Evolutionary conservation across 2,888 invertebrate genomes (phyloP).

Genomic region (Platycheirus rosarum): DNA sequence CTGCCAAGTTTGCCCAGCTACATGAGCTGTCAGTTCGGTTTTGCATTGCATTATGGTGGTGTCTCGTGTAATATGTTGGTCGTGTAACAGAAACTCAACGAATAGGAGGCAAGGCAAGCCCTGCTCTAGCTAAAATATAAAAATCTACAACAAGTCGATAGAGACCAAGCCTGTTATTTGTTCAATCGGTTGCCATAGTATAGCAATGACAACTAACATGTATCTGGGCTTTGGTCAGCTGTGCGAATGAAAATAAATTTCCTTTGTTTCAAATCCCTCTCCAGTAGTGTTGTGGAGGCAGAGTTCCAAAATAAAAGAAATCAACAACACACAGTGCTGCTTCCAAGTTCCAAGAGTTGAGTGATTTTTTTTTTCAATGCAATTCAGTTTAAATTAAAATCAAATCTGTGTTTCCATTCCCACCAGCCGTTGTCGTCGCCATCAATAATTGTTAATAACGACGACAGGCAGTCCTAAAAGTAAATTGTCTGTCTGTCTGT

Average conservation of each 20-base stretch:
- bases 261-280: slow-evolving; percentile 24
- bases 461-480: slow-evolving; percentile 17
- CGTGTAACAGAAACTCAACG: slow-evolving; percentile 45
- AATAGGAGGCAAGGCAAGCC: slow-evolving; percentile 24
- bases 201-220: slow-evolving; percentile 25
- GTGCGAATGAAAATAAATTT: slow-evolving; percentile 29
- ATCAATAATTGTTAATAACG: neutral
- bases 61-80: slow-evolving; percentile 57
- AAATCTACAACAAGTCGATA: slow-evolving; percentile 14
- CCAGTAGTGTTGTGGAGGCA: neutral
- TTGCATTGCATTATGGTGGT: slow-evolving; percentile 60
- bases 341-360: too few relatives aligned
- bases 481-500: slow-evolving; percentile 24
- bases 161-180: slow-evolving; percentile 60
- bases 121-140: slow-evolving; percentile 1
- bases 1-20: slow-evolving; percentile 39
- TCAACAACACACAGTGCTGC: too few relatives aligned
- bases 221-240: slow-evolving; percentile 49
- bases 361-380: slow-evolving; percentile 1
- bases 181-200: slow-evolving; percentile 59
- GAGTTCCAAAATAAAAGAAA: slow-evolving; percentile 4
- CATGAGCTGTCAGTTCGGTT: slow-evolving; percentile 61
- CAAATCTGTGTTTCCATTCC: slow-evolving; percentile 11
- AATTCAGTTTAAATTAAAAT: slow-evolving; percentile 38
- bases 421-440: neutral